Evolutionary conservation across 2,797 vertebrate genomes (phyloP).

Genomic region (Periparus ater): DNA sequence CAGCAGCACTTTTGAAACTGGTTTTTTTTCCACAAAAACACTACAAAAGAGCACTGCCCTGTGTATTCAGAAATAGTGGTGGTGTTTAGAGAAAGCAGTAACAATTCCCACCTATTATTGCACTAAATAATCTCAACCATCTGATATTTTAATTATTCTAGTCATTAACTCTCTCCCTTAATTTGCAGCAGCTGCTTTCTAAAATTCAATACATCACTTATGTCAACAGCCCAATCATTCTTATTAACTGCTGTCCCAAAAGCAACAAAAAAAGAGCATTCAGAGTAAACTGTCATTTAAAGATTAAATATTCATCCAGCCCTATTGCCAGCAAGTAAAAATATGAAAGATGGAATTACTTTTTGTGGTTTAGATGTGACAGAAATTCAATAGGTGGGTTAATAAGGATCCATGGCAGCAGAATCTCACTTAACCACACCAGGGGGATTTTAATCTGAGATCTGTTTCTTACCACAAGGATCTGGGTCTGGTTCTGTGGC

Average conservation of each 20-base stretch:
- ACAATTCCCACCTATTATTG: neutral
- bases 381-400: conserved; percentile 20
- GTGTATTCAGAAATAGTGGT: neutral
- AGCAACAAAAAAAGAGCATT: neutral
- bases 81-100: neutral
- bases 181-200: conserved; percentile 32
- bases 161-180: neutral
- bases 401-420: neutral
- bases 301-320: neutral
- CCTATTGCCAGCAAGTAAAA: neutral
- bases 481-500: neutral
- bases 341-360: conserved; percentile 13
- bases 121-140: neutral
- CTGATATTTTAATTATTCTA: conserved; percentile 22
- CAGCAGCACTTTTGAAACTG: neutral
- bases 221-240: neutral
- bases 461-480: neutral
- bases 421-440: neutral
- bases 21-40: neutral
- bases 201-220: neutral
- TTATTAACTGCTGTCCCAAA: neutral
- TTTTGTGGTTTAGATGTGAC: neutral
- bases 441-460: neutral
- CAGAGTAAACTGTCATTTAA: neutral
- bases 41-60: neutral